phyloP scores from a whole-genome alignment of 2,797 vertebrate species.

The Okamejei kenojei region DNA sequence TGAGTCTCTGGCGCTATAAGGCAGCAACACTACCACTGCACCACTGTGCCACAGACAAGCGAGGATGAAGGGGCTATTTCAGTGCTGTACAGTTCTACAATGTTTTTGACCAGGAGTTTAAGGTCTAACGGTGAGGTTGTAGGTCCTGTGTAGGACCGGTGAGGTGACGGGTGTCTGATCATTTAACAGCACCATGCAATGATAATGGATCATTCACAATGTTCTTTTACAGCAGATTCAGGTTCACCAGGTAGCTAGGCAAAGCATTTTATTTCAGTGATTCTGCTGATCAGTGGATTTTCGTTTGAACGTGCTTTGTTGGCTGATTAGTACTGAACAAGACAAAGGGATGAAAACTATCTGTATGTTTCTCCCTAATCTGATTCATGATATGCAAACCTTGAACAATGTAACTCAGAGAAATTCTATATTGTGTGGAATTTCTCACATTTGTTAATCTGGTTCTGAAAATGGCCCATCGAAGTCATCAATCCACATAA shows the following conservation, averaged over 20 bases:
- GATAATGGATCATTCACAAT: not conserved
- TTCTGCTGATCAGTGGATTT: not conserved
- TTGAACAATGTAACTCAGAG: not conserved
- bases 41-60: too few relatives aligned
- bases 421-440: not conserved
- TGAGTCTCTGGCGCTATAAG: too few relatives aligned
- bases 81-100: too few relatives aligned
- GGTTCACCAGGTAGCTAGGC: not conserved
- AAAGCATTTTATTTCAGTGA: not conserved
- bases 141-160: too few relatives aligned
- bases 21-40: too few relatives aligned
- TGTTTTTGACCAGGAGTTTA: too few relatives aligned
- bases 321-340: not conserved
- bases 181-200: not conserved
- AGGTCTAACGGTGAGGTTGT: too few relatives aligned
- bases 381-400: not conserved
- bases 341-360: not conserved
- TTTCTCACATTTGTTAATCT: not conserved
- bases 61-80: too few relatives aligned
- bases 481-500: not conserved
- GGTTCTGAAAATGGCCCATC: not conserved
- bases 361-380: not conserved
- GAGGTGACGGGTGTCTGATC: not conserved
- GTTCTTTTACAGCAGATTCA: not conserved
- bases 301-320: too few relatives aligned